Conservation (phyloP, 1,140 invertebrate genomes). For the Drosophila obscura region DNA sequence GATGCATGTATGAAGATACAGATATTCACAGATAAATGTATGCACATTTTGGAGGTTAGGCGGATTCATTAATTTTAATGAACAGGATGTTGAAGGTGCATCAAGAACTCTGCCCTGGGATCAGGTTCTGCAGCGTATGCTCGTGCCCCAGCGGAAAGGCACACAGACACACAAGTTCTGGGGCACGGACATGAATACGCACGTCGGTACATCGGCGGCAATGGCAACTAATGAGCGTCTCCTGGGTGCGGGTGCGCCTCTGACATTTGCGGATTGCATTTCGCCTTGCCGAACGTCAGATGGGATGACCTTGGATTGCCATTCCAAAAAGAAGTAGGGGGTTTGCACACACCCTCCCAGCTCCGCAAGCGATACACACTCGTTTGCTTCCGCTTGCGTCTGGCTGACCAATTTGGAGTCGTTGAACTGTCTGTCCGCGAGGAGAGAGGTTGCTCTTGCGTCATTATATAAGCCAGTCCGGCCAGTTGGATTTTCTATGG, state of each 20-base stretch:
- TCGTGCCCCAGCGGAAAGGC: constrained; percentile 21
- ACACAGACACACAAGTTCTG: not conserved
- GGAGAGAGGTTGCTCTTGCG: constrained; percentile 1
- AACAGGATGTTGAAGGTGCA: constrained; percentile 64
- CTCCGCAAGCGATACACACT: not conserved
- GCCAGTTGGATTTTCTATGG: constrained; percentile 12
- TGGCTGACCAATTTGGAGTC: constrained; percentile 42
- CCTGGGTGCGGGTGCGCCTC: constrained; percentile 41
- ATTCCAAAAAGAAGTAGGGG: constrained; percentile 5
- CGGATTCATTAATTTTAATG: constrained; percentile 75
- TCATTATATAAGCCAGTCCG: constrained; percentile 27
- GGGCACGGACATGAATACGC: constrained; percentile 4
- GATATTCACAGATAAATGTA: constrained; percentile 1
- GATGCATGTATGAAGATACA: not conserved
- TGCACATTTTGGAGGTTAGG: constrained; percentile 14
- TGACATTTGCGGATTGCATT: constrained; percentile 53
- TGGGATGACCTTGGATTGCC: constrained; percentile 38
- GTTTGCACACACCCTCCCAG: constrained; percentile 4
- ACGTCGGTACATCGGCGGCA: constrained; percentile 4
- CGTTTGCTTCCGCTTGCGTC: constrained; percentile 30
- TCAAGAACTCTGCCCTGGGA: constrained; percentile 32
- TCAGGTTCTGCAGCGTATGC: not conserved
- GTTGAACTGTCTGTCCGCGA: constrained; percentile 42
- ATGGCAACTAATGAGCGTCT: constrained; percentile 67
- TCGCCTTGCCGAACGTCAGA: constrained; percentile 35